Conservation (phyloP, 2,113 vertebrate species). For the Siniperca knerii region DNA sequence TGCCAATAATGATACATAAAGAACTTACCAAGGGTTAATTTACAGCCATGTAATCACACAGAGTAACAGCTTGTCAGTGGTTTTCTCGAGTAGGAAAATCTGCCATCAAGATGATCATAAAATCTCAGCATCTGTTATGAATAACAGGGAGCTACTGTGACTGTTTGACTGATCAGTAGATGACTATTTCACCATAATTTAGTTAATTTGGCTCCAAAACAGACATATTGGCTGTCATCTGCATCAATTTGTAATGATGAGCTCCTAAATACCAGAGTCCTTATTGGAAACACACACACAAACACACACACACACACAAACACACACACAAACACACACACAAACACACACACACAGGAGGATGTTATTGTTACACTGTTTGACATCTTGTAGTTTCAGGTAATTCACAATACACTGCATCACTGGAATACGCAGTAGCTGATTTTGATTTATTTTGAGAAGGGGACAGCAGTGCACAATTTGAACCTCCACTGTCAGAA, state of each 20-base stretch:
- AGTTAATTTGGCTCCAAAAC: conserved; percentile 33
- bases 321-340: neutral
- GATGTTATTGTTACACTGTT: neutral
- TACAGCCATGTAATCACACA: conserved; percentile 57
- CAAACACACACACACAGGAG: neutral
- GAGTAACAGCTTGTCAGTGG: conserved; percentile 69
- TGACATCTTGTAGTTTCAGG: neutral
- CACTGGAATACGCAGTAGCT: neutral
- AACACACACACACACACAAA: neutral
- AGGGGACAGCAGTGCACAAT: neutral
- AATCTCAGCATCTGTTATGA: conserved; percentile 72
- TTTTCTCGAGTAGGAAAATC: conserved; percentile 69
- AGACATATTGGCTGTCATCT: conserved; percentile 26
- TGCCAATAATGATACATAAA: conserved; percentile 32
- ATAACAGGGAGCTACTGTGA: conserved; percentile 31
- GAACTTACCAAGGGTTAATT: conserved; percentile 54
- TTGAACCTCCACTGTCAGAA: neutral
- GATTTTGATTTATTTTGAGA: neutral
- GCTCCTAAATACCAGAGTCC: neutral
- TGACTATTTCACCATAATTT: conserved; percentile 26
- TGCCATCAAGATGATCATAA: conserved; percentile 68
- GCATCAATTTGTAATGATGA: conserved; percentile 22
- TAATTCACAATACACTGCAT: neutral
- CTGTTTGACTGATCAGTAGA: conserved; percentile 32
- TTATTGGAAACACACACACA: neutral